Base-by-base conservation (phyloP, 1,140 invertebrate species). In the Panagrolaimus sp. region DNA sequence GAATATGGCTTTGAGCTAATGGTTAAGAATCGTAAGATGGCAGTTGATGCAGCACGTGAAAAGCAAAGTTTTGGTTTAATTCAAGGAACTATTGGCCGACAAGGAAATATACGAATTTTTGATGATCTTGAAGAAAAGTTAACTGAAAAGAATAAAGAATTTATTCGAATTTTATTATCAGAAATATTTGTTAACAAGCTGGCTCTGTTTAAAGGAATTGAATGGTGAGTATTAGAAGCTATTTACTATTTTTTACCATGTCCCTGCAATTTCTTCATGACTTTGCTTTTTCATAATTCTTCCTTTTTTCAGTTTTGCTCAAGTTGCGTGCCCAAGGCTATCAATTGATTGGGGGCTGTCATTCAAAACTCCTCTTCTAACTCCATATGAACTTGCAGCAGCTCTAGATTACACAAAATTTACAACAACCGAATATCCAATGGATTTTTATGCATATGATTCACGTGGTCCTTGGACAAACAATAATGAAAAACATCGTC, bases 361-460 rank as follows among this genome's bases (percentile, higher is more conserved):
- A 76, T 77, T 57, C 70, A 89, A 74, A 25, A 53, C 75, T 13
- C 96, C 96, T 8, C 84, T 99, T 23, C 84, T 99, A 1, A 93
- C 92, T 67, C 94, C 96, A 0, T 99, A 96, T 85, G 96, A 99
- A n/a, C n/a, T n/a, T n/a, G n/a, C n/a, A n/a, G n/a, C n/a, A n/a
- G n/a, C n/a, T n/a, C n/a, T n/a, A n/a, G 86, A 90, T 48, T 88
- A 90, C 61, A 73, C 69, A 11, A 48, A 65, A 47, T 70, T 70
- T n/a, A 20, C 66, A 88, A 86, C 89, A 51, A 84, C 87, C 69
- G 86, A 87, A 14, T 98, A 98, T 86, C 95, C 96, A 0, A 99
- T 99, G 96, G 96, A 99, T 83, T 99, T 93, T 83, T 99, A 99
- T 88, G 91, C 94, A 20, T 90, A 89, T 80, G 88, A 89, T 20